These are phyloP conservation scores for Mirza zaza DNA, from an alignment of 2,113 vertebrate genomes.

Conservation along the genomic window DNA sequence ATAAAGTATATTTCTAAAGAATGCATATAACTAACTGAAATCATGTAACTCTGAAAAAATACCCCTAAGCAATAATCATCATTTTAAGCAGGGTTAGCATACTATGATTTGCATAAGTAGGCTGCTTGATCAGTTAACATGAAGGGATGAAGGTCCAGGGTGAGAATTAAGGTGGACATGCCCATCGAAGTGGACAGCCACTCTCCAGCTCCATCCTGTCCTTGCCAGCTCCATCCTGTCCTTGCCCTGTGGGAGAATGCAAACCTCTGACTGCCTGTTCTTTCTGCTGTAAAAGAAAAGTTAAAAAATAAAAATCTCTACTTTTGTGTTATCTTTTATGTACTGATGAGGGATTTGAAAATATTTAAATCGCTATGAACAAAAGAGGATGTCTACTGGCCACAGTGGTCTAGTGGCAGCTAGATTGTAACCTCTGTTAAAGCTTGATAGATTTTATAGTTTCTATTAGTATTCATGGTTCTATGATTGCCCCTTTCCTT, in stretches of 20 bases:
- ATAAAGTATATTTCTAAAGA: not conserved
- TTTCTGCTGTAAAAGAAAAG: not conserved
- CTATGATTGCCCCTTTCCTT: not conserved
- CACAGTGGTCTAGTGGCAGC: not conserved
- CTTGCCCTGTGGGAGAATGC: no score
- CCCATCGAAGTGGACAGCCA: not conserved
- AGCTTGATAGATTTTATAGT: not conserved
- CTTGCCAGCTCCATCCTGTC: not conserved
- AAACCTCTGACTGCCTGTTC: not conserved
- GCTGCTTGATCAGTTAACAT: not conserved
- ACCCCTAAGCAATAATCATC: not conserved
- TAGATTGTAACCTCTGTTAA: not conserved
- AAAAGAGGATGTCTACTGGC: not conserved
- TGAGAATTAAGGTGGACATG: not conserved
- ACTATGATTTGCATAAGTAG: not conserved
- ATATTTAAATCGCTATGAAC: not conserved
- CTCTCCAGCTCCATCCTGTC: not conserved
- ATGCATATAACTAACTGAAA: not conserved
- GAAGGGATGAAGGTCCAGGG: not conserved
- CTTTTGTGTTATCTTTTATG: slow-evolving; percentile 15
- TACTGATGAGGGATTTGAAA: not conserved
- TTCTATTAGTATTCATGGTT: not conserved
- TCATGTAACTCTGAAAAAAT: not conserved
- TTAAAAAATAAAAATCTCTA: not conserved
- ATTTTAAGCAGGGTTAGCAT: not conserved